Conservation (phyloP, 2,797 vertebrate genomes). For the Enteromius anoplus region DNA sequence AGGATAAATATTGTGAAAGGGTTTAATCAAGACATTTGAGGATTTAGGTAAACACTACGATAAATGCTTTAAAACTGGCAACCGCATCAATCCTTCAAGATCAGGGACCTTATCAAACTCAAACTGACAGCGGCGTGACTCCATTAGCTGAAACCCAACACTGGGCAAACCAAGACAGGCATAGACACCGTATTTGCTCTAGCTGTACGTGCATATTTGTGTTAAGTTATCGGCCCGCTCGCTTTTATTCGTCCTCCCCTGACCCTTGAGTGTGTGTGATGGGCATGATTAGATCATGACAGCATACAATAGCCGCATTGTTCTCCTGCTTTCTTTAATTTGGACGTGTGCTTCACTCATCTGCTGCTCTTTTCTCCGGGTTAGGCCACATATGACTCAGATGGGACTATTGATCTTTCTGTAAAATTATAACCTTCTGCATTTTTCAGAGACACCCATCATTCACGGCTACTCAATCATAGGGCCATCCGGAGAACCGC, state of each 20-base stretch:
- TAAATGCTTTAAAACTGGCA: neutral
- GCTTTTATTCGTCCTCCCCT: constrained; percentile 42
- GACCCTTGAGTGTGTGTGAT: constrained; percentile 33
- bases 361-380: neutral
- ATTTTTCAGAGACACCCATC: constrained; percentile 33
- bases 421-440: constrained; percentile 12
- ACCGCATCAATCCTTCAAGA: neutral
- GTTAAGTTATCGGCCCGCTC: constrained; percentile 43
- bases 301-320: constrained; percentile 26
- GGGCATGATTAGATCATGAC: constrained; percentile 19
- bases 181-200: constrained; percentile 51
- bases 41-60: constrained; percentile 1
- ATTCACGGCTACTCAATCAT: neutral
- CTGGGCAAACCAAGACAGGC: constrained; percentile 50
- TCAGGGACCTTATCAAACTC: constrained; percentile 20
- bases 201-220: constrained; percentile 47
- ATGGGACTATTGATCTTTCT: constrained; percentile 4
- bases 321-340: constrained; percentile 13
- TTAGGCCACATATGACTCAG: neutral
- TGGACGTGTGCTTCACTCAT: neutral
- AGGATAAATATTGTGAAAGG: neutral
- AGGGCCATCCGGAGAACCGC: constrained; percentile 6
- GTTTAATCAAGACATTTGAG: constrained; percentile 22
- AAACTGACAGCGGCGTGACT: constrained; percentile 34
- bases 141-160: constrained; percentile 54